Base-by-base conservation (phyloP, 2,113 vertebrate species). In the Corythornis vintsioides region DNA sequence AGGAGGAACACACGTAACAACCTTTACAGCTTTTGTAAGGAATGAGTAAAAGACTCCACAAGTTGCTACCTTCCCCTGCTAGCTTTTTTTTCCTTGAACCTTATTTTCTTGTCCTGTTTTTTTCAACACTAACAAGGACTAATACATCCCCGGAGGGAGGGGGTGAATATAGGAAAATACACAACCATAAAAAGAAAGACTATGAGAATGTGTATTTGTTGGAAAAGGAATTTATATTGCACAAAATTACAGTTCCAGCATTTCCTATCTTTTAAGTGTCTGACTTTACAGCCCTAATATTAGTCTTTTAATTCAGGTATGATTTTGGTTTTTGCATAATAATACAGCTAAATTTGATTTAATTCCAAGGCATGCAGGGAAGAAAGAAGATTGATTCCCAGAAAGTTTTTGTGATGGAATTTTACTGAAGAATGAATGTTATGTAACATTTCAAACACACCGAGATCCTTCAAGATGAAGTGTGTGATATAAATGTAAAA, bases 381-480 rank as follows among this genome's bases (percentile, higher is more conserved):
- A 90, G 57, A 86, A 64, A 92, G 88, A 95, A 95, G 90, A 96
- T 90, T 96, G 94, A 95, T 95, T 86, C 93, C 95, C 95, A 93
- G 88, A 95, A 94, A 95, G 80, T 94, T 96, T 95, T 92, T 92
- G 77, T 94, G 88, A 87, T 69, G 70, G 83, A 96, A 90, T 95
- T 95, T 90, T 89, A 59, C 50, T 75, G 8, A 93, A 93, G 95
- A 92, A 78, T 84, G 57, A 84, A 93, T 96, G 96, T 96, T 96
- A 84, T 6, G 16, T 86, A 96, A 96, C 93, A 95, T 96, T 95
- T 96, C 96, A 96, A 95, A 89, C 63, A 16, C 76, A 31, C 81
- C 1, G 7, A 78, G 90, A 93, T 92, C 90, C 90, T 95, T 95
- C 92, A 92, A 88, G 83, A 88, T 90, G 86, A 96, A 96, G 66